phyloP scores from a whole-genome alignment of 1,140 invertebrate species.

The Panonychus citri region DNA sequence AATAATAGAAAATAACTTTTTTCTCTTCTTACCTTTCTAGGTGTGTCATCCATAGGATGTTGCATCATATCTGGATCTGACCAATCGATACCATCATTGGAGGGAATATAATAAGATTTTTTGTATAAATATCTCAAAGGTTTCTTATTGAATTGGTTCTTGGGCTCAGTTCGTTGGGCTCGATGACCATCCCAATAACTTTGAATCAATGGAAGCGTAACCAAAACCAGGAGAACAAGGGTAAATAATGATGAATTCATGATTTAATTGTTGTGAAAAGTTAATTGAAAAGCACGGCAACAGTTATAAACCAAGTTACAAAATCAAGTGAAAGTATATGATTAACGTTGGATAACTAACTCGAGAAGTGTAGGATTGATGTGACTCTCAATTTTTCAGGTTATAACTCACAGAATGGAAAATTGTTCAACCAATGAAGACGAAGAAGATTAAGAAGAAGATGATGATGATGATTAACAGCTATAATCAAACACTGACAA shows the following conservation, averaged over 20 bases:
- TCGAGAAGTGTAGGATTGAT: no score
- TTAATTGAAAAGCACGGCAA: no score
- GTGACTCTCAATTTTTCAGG: no score
- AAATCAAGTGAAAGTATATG: no score
- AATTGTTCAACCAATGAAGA: no score
- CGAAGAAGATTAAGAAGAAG: no score
- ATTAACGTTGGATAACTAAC: no score
- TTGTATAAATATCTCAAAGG: background rate
- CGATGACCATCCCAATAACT: background rate
- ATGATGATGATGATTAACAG: no score
- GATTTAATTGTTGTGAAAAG: background rate
- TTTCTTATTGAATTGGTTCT: background rate
- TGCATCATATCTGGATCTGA: conserved; percentile 10
- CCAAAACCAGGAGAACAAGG: background rate
- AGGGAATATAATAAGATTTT: background rate
- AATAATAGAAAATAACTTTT: no score
- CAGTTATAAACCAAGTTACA: no score
- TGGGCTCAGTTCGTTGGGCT: background rate
- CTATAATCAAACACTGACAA: no score
- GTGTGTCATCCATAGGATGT: conserved; percentile 12
- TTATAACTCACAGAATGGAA: no score
- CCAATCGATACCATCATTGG: conserved; percentile 7
- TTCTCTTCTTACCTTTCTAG: conserved; percentile 5
- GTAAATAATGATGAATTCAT: background rate
- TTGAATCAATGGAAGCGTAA: background rate